Conservation (phyloP, 2,113 vertebrate genomes). For the Mirza zaza region DNA sequence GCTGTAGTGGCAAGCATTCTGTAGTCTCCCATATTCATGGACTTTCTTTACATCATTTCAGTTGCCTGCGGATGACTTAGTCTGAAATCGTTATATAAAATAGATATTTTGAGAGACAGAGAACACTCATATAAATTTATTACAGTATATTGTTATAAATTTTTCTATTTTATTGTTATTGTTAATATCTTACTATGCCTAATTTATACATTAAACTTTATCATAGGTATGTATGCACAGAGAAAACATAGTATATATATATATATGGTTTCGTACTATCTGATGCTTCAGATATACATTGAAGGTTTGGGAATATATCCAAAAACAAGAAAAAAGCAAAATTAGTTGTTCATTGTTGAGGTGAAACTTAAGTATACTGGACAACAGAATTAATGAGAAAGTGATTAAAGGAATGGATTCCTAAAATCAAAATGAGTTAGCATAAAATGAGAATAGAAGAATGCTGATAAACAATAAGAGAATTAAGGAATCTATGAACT, state of each 20-base stretch:
- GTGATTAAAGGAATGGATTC: neutral
- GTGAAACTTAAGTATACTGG: neutral
- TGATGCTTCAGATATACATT: neutral
- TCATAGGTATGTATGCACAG: neutral
- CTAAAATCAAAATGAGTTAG: neutral
- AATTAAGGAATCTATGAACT: neutral
- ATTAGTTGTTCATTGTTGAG: neutral
- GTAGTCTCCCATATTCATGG: neutral
- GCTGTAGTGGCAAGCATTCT: neutral
- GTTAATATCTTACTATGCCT: neutral
- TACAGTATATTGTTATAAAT: neutral
- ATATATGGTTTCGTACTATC: neutral
- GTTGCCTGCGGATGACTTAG: neutral
- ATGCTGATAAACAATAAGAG: neutral
- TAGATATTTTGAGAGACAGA: neutral
- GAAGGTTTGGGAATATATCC: neutral
- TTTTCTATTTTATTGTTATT: neutral
- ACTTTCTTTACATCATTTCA: neutral
- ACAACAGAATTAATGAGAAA: neutral
- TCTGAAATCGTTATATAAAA: neutral
- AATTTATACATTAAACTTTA: neutral
- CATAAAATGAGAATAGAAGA: neutral
- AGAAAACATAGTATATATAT: neutral
- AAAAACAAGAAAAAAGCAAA: neutral
- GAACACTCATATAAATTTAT: neutral